A percentile compares a stretch with the other conserved stretches of the same genome.
Conservation (phyloP, 2,888 invertebrate species). For the Drosophila falleni region DNA sequence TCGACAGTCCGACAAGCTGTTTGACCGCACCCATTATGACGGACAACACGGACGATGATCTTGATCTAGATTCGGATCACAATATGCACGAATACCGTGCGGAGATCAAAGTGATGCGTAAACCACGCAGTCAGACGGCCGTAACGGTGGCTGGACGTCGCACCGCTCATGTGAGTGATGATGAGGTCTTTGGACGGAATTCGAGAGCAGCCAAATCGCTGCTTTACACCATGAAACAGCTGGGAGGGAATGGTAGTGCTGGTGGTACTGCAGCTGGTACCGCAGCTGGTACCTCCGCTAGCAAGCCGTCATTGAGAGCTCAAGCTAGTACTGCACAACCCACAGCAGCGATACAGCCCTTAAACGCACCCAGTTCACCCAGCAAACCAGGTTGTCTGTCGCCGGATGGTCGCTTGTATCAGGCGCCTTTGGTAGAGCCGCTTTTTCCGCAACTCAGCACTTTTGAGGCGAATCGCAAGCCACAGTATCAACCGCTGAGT, state of each 20-base stretch:
- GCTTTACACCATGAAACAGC: constrained; percentile 87
- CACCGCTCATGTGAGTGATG: constrained; percentile 83
- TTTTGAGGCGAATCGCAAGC: constrained; percentile 78
- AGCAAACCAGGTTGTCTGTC: constrained; percentile 74
- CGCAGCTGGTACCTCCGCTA: neutral
- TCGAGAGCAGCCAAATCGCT: constrained; percentile 86
- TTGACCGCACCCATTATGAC: constrained; percentile 64
- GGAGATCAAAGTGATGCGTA: constrained; percentile 91
- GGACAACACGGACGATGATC: constrained; percentile 81
- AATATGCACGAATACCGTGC: constrained; percentile 88
- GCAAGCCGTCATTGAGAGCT: neutral
- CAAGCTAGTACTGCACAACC: neutral
- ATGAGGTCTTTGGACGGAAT: constrained; percentile 86
- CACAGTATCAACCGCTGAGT: constrained; percentile 60
- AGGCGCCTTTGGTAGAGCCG: constrained; percentile 83
- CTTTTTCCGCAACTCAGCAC: constrained; percentile 81
- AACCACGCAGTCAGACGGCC: constrained; percentile 90
- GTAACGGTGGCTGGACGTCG: constrained; percentile 86
- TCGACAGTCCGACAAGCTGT: constrained; percentile 80
- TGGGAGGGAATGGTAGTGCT: constrained; percentile 49
- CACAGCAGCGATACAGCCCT: neutral
- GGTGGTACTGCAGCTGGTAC: neutral
- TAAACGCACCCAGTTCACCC: constrained; percentile 64
- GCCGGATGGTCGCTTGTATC: constrained; percentile 83
- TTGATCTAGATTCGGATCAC: constrained; percentile 84